Conservation (phyloP, 2,797 vertebrate species). For the Peromyscus aztecus region DNA sequence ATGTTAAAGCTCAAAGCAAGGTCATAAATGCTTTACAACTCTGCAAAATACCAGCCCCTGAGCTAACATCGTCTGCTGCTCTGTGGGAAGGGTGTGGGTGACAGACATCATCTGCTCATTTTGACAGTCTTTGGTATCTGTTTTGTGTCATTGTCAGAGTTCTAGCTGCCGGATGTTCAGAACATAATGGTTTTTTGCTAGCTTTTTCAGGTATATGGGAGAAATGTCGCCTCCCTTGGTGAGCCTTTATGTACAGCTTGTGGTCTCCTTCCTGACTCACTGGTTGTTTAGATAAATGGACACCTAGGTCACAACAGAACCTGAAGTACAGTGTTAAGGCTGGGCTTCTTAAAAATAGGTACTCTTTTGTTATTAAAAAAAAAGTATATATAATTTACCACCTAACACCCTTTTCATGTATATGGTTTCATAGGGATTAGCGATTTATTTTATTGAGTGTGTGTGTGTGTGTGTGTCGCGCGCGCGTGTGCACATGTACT, state of each 20-base stretch:
- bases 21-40: background rate
- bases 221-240: background rate
- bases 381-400: background rate
- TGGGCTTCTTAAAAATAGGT: background rate
- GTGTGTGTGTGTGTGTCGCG: background rate
- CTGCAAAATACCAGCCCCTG: background rate
- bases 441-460: background rate
- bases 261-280: background rate
- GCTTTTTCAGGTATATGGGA: background rate
- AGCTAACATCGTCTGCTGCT: background rate
- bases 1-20: background rate
- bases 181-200: background rate
- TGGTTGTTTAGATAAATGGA: background rate
- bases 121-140: conserved; percentile 26
- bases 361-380: background rate
- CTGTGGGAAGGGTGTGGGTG: conserved; percentile 17
- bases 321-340: background rate
- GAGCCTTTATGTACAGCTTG: background rate
- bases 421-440: background rate
- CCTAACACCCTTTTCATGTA: background rate
- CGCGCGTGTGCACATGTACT: background rate
- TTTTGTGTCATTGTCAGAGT: conserved; percentile 27
- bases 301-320: background rate
- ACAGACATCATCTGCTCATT: background rate
- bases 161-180: background rate